Conservation (phyloP, 2,797 vertebrate species). For the Pogonophryne albipinna region DNA sequence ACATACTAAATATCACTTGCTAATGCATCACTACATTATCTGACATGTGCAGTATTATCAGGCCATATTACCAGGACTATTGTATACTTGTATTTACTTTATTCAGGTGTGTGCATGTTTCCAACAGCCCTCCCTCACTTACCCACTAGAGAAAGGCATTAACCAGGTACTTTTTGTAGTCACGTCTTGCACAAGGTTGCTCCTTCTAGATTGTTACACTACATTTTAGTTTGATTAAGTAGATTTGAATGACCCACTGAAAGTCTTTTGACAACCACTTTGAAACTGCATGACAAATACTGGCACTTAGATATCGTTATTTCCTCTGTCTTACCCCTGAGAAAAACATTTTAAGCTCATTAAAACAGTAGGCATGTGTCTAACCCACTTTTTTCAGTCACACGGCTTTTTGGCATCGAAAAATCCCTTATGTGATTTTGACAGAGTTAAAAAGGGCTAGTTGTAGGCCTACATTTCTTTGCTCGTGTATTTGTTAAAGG, state of each 20-base stretch:
- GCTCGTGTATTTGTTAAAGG: background rate
- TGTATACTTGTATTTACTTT: background rate
- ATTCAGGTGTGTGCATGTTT: background rate
- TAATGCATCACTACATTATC: background rate
- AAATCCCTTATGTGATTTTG: constrained; percentile 4
- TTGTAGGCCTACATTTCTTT: constrained; percentile 1
- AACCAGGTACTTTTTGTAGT: background rate
- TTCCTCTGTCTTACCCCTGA: constrained; percentile 5
- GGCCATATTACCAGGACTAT: background rate
- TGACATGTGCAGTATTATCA: background rate
- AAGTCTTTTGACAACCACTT: background rate
- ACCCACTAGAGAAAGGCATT: constrained; percentile 47
- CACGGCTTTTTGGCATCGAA: constrained; percentile 1
- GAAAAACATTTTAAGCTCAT: constrained; percentile 9
- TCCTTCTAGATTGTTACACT: background rate
- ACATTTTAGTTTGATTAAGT: background rate
- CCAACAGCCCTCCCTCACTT: constrained; percentile 13
- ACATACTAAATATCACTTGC: no score
- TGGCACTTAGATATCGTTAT: background rate
- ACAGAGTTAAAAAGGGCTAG: background rate
- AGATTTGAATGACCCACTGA: background rate
- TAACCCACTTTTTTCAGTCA: background rate
- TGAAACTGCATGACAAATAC: background rate
- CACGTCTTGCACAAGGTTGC: background rate
- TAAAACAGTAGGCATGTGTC: constrained; percentile 25